Percentiles rank a stretch among this genome's conserved stretches.
These are phyloP conservation scores for Plutella xylostella DNA, from an alignment of 2,888 invertebrate genomes.

Conservation along the genomic window DNA sequence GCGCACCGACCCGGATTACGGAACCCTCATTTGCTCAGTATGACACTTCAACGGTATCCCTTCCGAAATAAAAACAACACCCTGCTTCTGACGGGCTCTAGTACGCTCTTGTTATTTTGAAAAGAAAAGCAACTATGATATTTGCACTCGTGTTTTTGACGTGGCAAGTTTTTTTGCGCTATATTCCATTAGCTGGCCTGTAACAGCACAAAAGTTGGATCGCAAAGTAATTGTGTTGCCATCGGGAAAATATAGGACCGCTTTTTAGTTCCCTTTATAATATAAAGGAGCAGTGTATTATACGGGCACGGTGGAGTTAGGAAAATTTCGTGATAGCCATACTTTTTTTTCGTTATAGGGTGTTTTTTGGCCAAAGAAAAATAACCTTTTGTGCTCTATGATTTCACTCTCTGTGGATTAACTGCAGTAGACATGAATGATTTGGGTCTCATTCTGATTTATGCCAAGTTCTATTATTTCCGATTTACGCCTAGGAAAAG, in stretches of 20 bases:
- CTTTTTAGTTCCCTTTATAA: no score
- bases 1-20: conserved; percentile 43
- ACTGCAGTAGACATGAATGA: neutral
- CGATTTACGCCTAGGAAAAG: neutral
- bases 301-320: no score
- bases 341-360: neutral
- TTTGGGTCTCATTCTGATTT: neutral
- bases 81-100: conserved; percentile 29
- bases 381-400: neutral
- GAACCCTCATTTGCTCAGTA: conserved; percentile 43
- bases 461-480: neutral
- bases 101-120: no score
- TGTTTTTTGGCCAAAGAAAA: neutral
- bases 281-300: no score
- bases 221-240: no score
- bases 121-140: no score
- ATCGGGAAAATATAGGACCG: no score
- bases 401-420: neutral
- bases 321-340: no score
- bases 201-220: no score
- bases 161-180: no score
- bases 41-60: conserved; percentile 45
- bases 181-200: no score
- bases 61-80: conserved; percentile 48
- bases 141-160: no score